Evolutionary conservation across 2,888 invertebrate species (phyloP).

Genomic region (Nephrotoma guestfalica): DNA sequence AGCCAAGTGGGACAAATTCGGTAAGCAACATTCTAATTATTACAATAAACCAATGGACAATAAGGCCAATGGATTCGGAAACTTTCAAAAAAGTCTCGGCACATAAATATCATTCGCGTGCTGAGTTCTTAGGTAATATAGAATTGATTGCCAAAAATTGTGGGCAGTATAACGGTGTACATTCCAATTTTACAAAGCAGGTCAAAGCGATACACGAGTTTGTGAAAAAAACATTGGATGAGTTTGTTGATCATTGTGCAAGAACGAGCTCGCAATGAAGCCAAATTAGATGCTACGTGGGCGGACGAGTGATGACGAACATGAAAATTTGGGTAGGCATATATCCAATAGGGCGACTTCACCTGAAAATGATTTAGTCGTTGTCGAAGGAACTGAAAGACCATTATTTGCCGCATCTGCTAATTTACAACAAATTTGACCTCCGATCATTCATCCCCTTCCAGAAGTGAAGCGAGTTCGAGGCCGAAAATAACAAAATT

Average conservation of each 20-base stretch:
- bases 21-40: no score
- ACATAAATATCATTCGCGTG: no score
- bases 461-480: slow-evolving; percentile 32
- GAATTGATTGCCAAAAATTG: no score
- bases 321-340: not conserved
- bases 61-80: no score
- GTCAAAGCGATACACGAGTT: no score
- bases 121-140: no score
- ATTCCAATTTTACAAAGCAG: no score
- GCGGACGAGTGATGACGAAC: slow-evolving; percentile 42
- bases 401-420: slow-evolving; percentile 24
- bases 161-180: no score
- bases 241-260: slow-evolving; percentile 73
- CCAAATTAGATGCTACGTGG: slow-evolving; percentile 67
- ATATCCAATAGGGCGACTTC: slow-evolving; percentile 40
- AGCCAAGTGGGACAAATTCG: no score
- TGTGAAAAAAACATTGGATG: slow-evolving; percentile 18
- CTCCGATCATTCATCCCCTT: slow-evolving; percentile 17
- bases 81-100: no score
- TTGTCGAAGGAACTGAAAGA: slow-evolving; percentile 43
- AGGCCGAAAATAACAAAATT: slow-evolving; percentile 31
- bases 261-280: slow-evolving; percentile 75
- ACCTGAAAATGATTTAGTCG: slow-evolving; percentile 49
- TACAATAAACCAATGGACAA: no score
- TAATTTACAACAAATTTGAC: slow-evolving; percentile 14